Evolutionary conservation across 1,140 invertebrate genomes (phyloP), one percentile per base, ranked within the genome.

Genomic region (Plectrocnemia conspersa): DNA sequence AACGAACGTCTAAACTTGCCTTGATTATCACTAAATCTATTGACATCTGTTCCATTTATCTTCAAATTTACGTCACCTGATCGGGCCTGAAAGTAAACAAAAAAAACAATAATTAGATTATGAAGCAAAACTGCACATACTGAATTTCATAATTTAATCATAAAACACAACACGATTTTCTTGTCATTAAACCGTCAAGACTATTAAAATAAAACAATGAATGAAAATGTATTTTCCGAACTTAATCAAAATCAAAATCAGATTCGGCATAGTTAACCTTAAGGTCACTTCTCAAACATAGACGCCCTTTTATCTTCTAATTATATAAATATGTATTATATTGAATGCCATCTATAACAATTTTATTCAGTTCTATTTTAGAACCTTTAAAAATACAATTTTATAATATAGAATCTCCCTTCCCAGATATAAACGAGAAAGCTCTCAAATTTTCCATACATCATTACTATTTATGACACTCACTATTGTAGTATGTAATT

Each of bases 1-100:
- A 10, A 36, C 11, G 16, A 36, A 36, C 5, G 4, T 6, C 11
- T 3, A 33, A 7, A 65, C 67, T 71, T 68, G 89, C 89, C 89
- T 86, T 93, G 89, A 80, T 91, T 91, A 63, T 88, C 93, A 69
- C 84, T 90, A 67, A 91, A 86, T 71, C 84, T 82, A 76, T 90
- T 88, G 62, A 94, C 89, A 77, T 92, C 87, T 66, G 87, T 86
- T 74, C 89, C 89, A 78, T 94, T 94, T 65, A 94, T 87, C 82
- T 89, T 89, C 69, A 93, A 77, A 72, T 94, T 89, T 66, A 94
- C 84, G 79, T 95, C 91, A 60, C 91, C 91, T 63, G 89, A 86
- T 79, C 93, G 87, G 59, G 94, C 83, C 89, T 93, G 80, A 62
- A 84, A 86, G 72, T 68, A 52, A 66, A 68, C 56, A 68, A 68